These are phyloP conservation scores for Acronicta leporina DNA, from an alignment of 2,888 invertebrate species.

Conservation along the genomic window DNA sequence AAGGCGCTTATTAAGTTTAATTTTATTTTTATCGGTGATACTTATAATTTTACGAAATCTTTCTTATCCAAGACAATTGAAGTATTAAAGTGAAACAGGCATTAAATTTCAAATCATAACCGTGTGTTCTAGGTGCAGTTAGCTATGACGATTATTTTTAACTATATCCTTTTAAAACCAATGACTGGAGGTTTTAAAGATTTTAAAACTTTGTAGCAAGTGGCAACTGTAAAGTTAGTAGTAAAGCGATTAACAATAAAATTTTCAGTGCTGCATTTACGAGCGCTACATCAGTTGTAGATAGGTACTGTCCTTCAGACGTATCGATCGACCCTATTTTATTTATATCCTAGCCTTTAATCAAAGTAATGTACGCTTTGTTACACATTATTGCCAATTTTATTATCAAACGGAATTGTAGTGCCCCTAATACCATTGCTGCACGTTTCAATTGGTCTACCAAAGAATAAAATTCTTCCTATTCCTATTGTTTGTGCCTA, in stretches of 20 bases:
- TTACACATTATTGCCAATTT: conserved; percentile 15
- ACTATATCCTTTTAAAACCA: no score
- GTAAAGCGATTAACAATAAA: conserved; percentile 45
- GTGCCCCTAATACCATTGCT: not conserved
- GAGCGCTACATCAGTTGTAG: conserved; percentile 38
- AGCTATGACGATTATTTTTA: no score
- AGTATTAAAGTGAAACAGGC: no score
- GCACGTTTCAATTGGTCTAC: conserved; percentile 7
- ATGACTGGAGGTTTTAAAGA: conserved; percentile 17
- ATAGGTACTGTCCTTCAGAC: conserved; percentile 47
- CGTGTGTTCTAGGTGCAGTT: no score
- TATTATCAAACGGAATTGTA: conserved; percentile 17
- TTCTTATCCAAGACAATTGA: not conserved
- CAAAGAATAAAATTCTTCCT: not conserved
- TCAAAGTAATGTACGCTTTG: conserved; percentile 36
- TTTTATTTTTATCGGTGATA: not conserved
- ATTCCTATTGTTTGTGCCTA: not conserved
- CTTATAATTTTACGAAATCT: not conserved
- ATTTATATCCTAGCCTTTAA: conserved; percentile 45
- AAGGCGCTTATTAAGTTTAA: no score
- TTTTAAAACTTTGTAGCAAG: conserved; percentile 23
- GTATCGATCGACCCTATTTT: conserved; percentile 50
- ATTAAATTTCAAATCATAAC: no score
- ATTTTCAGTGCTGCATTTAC: conserved; percentile 50
- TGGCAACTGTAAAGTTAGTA: conserved; percentile 26